Percentiles rank a stretch among this genome's conserved stretches.
phyloP scores from a whole-genome alignment of 2,797 vertebrate genomes.

The Arctocebus calabarensis region DNA sequence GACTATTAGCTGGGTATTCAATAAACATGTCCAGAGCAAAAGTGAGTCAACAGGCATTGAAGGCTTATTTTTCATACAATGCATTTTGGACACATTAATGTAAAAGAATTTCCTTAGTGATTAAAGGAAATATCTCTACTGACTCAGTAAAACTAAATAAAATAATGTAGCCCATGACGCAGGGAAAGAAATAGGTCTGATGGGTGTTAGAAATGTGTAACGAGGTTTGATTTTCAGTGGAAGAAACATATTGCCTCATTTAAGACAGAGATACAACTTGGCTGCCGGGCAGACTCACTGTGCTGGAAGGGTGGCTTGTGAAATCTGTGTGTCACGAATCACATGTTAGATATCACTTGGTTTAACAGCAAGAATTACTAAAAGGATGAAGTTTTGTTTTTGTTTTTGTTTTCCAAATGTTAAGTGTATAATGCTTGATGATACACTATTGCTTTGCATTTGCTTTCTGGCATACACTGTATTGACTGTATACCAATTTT shows the following conservation, averaged over 20 bases:
- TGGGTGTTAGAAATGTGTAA: conserved; percentile 2
- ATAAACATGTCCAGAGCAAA: neutral
- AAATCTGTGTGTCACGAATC: neutral
- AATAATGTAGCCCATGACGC: neutral
- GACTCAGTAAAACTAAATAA: conserved; percentile 25
- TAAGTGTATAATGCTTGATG: neutral
- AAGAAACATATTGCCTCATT: conserved; percentile 26
- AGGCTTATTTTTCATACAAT: neutral
- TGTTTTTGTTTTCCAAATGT: neutral
- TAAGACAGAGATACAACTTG: neutral
- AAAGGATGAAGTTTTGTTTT: neutral
- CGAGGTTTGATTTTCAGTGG: conserved; percentile 19
- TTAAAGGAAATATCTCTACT: neutral
- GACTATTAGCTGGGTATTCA: neutral
- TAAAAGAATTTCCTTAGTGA: neutral
- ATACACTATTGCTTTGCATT: conserved; percentile 26
- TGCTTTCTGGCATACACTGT: conserved; percentile 2
- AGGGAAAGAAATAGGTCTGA: conserved; percentile 31
- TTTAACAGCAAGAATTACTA: neutral
- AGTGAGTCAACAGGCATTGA: neutral
- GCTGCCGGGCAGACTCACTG: neutral
- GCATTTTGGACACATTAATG: neutral
- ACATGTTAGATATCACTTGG: neutral
- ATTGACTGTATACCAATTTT: conserved; percentile 36
- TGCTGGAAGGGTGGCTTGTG: neutral